phyloP scores from a whole-genome alignment of 2,888 invertebrate genomes.

The Nematopogon swammerdamellus region DNA sequence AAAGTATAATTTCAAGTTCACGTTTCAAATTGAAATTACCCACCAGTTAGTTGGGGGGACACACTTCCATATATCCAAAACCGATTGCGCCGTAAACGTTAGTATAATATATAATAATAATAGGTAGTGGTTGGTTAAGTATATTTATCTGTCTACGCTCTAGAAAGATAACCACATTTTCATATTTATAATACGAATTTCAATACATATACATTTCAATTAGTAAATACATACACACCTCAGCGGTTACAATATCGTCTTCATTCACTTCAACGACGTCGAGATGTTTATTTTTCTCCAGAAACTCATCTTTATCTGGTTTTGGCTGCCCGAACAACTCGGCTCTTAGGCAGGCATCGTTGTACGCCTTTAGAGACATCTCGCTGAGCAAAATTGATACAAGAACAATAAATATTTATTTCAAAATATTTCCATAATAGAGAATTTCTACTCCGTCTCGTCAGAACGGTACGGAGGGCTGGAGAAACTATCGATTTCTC shows the following conservation, averaged over 20 bases:
- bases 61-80: too few species aligned
- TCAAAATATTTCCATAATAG: background rate
- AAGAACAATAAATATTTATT: too few species aligned
- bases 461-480: conserved; percentile 1
- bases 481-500: conserved; percentile 12
- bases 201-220: too few species aligned
- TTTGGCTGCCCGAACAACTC: conserved; percentile 71
- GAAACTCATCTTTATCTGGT: conserved; percentile 65
- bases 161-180: too few species aligned
- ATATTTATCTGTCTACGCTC: too few species aligned
- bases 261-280: conserved; percentile 53
- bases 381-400: conserved; percentile 12
- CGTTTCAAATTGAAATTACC: too few species aligned
- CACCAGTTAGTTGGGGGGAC: too few species aligned
- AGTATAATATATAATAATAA: too few species aligned
- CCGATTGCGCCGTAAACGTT: too few species aligned
- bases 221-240: conserved; percentile 19
- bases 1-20: too few species aligned
- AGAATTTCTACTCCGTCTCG: background rate
- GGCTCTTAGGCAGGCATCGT: conserved; percentile 75
- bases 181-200: too few species aligned
- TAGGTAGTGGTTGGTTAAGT: too few species aligned
- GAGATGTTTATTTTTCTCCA: conserved; percentile 52
- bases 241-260: conserved; percentile 41
- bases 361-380: conserved; percentile 66